Base-by-base conservation (phyloP, 2,888 invertebrate genomes). In the Polydrusus tereticollis region DNA sequence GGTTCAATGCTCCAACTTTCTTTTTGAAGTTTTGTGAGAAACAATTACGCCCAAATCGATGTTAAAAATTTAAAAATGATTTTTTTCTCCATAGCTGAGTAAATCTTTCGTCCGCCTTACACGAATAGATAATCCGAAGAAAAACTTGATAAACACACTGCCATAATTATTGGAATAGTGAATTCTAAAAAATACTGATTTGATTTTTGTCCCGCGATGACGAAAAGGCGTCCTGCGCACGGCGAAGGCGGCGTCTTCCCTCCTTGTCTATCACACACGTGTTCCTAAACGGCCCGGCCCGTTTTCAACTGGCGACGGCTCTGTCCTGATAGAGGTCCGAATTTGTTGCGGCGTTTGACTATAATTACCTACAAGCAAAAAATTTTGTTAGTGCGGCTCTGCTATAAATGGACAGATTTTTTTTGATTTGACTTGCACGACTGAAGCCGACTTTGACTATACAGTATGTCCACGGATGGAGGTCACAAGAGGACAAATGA, bases 171-270 rank as follows among this genome's bases (percentile, higher is more conserved):
- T 62, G 38, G 33, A 47, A 62, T 62, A 62, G 62, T 45, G 43
- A 47, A 18, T 62, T 62, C 62, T 67, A 67, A 58, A 70, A 55
- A 72, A 72, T 72, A 72, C 72, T 72, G 72, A 60, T 71, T 66
- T 63, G 69, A 69, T 62, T 69, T 52, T 63, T 26, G 50, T 66
- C 47, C 47, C 18, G 36, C 29, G 38, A 36, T 21, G 52, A 29
- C 36, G 59, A 26, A 16, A 10, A 33, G 47, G 45, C 57, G 26
- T 29, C 47, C 16, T 29, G 52, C 52, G 29, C 26, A 12, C 29
- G 5, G 26, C 52, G 16, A 16, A n/a, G 52, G 21, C 52, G 29
- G 29, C 52, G 52, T 62, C 62, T 62, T 62, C 62, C 62, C 62
- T 62, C 62, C 43, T 47, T 29, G 26, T 62, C 62, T 62, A 62